These are phyloP conservation scores for Leptinotarsa juncta DNA, from an alignment of 2,888 invertebrate genomes.

Conservation along the genomic window DNA sequence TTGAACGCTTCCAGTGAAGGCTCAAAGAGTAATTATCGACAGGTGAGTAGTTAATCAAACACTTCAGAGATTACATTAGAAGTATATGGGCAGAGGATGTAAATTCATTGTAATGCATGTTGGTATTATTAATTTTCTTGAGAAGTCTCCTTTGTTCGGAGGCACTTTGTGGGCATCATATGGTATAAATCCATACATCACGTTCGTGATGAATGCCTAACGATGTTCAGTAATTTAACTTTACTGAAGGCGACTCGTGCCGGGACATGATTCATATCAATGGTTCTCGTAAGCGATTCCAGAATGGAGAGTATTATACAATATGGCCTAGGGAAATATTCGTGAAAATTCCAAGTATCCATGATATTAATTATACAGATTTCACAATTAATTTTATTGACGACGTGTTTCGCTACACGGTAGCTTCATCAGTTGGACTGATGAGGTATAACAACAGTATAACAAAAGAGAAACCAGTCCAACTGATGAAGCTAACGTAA, in stretches of 20 bases:
- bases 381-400: too few relatives aligned
- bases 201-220: conserved; percentile 54
- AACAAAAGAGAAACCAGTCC: too few relatives aligned
- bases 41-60: conserved; percentile 29
- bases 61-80: conserved; percentile 25
- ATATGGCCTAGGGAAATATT: conserved; percentile 21
- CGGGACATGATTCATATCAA: conserved; percentile 54
- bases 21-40: conserved; percentile 22
- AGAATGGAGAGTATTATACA: conserved; percentile 38
- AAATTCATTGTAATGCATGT: conserved; percentile 33
- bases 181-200: conserved; percentile 53
- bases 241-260: conserved; percentile 57
- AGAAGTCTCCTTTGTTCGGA: conserved; percentile 47
- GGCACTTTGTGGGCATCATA: conserved; percentile 37
- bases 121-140: conserved; percentile 40
- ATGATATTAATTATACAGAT: too few relatives aligned
- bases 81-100: conserved; percentile 21
- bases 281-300: conserved; percentile 37
- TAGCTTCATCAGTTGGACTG: too few relatives aligned
- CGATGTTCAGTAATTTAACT: conserved; percentile 56
- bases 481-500: too few relatives aligned
- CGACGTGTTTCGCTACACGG: too few relatives aligned
- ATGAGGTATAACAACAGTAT: too few relatives aligned
- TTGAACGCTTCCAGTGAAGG: conserved; percentile 1
- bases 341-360: conserved; percentile 4